A percentile compares a stretch with the other conserved stretches of the same genome.
phyloP scores from a whole-genome alignment of 2,888 invertebrate species.

The Strigamia crassipes region DNA sequence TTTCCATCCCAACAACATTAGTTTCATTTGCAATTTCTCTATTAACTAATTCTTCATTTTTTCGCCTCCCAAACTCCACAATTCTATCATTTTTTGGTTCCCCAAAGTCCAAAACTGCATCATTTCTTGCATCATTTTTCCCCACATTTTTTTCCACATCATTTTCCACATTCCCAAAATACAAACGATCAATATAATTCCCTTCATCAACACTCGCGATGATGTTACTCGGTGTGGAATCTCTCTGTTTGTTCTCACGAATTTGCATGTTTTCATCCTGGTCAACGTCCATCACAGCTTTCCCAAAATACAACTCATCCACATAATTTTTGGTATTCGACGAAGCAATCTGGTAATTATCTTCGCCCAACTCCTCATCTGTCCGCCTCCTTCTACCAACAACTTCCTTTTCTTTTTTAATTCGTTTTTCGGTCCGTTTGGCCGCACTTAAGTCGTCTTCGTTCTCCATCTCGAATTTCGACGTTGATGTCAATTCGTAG shows the following conservation, averaged over 20 bases:
- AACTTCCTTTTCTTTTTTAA: background rate
- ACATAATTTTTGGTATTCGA: background rate
- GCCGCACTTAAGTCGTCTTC: background rate
- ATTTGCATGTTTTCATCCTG: background rate
- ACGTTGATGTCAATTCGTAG: background rate
- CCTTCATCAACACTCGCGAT: background rate
- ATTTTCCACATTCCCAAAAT: background rate
- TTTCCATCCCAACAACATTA: background rate
- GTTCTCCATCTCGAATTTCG: background rate
- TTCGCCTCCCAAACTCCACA: background rate
- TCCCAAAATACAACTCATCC: constrained; percentile 1
- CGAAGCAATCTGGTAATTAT: background rate
- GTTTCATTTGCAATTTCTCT: background rate
- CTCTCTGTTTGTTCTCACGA: background rate
- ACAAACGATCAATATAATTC: background rate
- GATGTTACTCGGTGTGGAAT: background rate
- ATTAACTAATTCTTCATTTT: background rate
- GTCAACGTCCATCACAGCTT: background rate
- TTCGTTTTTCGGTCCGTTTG: background rate
- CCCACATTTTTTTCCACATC: no score
- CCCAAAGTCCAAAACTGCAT: no score
- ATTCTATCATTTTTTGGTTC: no score
- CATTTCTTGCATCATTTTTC: no score
- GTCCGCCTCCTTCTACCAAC: background rate
- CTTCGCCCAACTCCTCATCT: no score